These are phyloP conservation scores for Lithosia quadra DNA, from an alignment of 2,888 invertebrate genomes.

Conservation along the genomic window DNA sequence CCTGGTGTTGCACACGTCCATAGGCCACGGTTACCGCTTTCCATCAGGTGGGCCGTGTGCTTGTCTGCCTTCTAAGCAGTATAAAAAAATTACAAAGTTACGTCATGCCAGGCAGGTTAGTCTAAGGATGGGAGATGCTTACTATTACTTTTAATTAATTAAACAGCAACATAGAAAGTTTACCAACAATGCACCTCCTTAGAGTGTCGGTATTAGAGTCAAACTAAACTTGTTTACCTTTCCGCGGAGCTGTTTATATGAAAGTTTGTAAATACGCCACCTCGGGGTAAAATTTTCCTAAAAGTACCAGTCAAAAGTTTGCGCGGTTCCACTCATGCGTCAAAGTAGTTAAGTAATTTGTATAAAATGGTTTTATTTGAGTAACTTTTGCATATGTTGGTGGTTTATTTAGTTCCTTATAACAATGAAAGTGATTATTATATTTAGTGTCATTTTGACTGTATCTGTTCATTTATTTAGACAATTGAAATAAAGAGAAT, in stretches of 20 bases:
- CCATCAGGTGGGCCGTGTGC: too few species aligned
- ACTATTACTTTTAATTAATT: too few species aligned
- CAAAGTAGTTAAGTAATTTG: slow-evolving; percentile 55
- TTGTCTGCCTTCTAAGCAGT: too few species aligned
- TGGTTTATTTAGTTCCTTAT: slow-evolving; percentile 25
- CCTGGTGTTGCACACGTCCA: too few species aligned
- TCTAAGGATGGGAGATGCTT: too few species aligned
- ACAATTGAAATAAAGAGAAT: too few species aligned
- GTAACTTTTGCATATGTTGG: slow-evolving; percentile 41
- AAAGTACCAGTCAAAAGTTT: slow-evolving; percentile 65
- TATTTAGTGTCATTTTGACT: too few species aligned
- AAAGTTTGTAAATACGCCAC: slow-evolving; percentile 76
- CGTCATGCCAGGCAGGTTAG: too few species aligned
- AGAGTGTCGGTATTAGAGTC: slow-evolving; percentile 81
- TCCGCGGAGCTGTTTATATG: slow-evolving; percentile 73
- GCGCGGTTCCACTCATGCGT: slow-evolving; percentile 55
- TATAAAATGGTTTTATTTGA: slow-evolving; percentile 49
- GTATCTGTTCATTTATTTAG: too few species aligned
- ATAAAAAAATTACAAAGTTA: too few species aligned
- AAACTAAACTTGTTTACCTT: slow-evolving; percentile 81
- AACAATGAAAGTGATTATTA: too few species aligned
- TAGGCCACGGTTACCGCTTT: too few species aligned
- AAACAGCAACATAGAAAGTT: slow-evolving; percentile 71
- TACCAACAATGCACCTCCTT: slow-evolving; percentile 69
- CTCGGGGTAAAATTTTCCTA: slow-evolving; percentile 69